Evolutionary conservation across 2,113 vertebrate species (phyloP).

Genomic region (Pedionomus torquatus): DNA sequence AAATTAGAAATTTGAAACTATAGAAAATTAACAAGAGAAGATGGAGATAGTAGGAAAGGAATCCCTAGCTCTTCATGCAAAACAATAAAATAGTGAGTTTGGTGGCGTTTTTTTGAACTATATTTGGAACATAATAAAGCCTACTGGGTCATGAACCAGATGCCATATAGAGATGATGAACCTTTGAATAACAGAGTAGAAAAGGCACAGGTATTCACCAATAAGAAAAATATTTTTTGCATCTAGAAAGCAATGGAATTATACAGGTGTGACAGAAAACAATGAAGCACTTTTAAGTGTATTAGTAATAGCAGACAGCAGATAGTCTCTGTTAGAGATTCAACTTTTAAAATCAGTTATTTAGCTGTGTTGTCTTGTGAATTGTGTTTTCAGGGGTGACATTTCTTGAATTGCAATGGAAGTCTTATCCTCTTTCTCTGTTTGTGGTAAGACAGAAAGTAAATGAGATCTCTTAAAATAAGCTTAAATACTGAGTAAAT

Average conservation of each 20-base stretch:
- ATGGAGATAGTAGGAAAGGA: background rate
- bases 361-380: background rate
- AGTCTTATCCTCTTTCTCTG: background rate
- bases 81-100: background rate
- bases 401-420: background rate
- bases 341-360: background rate
- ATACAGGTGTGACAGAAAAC: background rate
- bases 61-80: background rate
- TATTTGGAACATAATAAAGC: background rate
- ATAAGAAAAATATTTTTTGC: background rate
- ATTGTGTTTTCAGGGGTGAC: background rate
- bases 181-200: background rate
- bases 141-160: background rate
- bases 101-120: accelerated
- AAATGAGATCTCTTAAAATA: background rate
- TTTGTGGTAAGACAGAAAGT: background rate
- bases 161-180: background rate
- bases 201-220: background rate
- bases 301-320: background rate
- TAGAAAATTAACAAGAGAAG: background rate
- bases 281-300: background rate
- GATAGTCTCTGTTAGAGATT: background rate
- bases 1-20: background rate
- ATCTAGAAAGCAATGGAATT: background rate
- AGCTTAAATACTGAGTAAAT: background rate